Percentiles rank a stretch among this genome's conserved stretches.
These are phyloP conservation scores for Diplazon laetatorius DNA, from an alignment of 2,888 invertebrate species.

Conservation along the genomic window DNA sequence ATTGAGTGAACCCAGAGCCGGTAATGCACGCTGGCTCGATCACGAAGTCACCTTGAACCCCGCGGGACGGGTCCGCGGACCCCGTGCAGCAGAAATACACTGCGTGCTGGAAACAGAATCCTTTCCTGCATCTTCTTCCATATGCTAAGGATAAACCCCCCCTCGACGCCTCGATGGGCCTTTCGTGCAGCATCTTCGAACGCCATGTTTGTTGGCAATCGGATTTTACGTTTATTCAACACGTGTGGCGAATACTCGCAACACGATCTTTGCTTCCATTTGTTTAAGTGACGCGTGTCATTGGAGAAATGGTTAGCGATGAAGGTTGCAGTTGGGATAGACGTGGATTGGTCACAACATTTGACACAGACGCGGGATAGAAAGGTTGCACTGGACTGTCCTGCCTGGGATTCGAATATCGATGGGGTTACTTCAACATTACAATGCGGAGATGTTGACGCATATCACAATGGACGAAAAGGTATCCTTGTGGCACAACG, in stretches of 20 bases:
- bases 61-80: conserved; percentile 68
- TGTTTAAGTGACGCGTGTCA: too few relatives aligned
- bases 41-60: conserved; percentile 77
- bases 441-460: too few relatives aligned
- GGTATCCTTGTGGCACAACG: not conserved
- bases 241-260: too few relatives aligned
- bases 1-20: conserved; percentile 55
- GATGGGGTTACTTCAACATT: too few relatives aligned
- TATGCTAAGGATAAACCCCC: conserved; percentile 38
- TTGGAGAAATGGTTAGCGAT: too few relatives aligned
- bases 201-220: not conserved
- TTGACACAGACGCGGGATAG: too few relatives aligned
- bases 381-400: too few relatives aligned
- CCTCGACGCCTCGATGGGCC: conserved; percentile 27
- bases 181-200: not conserved
- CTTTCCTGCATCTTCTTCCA: conserved; percentile 53
- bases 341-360: too few relatives aligned
- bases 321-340: too few relatives aligned
- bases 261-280: too few relatives aligned
- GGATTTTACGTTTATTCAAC: not conserved
- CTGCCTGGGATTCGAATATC: too few relatives aligned
- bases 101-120: conserved; percentile 62
- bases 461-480: too few relatives aligned
- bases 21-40: conserved; percentile 74
- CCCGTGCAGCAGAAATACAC: conserved; percentile 54